These are phyloP conservation scores for Hydriomena furcata DNA, from an alignment of 2,888 invertebrate species.

Conservation along the genomic window DNA sequence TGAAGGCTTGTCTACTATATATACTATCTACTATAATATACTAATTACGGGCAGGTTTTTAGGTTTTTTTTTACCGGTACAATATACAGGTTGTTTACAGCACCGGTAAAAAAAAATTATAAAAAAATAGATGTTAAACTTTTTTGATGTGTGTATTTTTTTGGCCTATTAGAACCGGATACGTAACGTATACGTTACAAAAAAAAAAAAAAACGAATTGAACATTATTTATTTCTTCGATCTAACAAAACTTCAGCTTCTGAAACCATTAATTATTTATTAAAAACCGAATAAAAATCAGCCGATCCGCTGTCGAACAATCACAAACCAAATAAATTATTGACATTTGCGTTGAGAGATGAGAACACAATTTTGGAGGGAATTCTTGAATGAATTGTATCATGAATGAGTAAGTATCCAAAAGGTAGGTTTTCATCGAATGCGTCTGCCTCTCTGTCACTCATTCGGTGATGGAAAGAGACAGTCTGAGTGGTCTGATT, in stretches of 20 bases:
- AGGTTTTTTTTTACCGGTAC: no score
- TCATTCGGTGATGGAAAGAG: background rate
- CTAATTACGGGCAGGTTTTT: no score
- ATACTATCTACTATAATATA: no score
- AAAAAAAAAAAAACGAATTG: no score
- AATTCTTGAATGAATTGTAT: background rate
- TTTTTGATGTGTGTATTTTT: no score
- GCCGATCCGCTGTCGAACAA: background rate
- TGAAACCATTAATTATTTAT: background rate
- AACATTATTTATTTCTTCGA: background rate
- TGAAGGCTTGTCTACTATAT: no score
- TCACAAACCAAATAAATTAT: background rate
- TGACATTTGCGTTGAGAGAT: background rate
- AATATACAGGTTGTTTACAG: no score
- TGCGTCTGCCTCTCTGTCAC: background rate
- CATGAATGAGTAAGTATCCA: slow-evolving; percentile 3
- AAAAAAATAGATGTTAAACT: no score
- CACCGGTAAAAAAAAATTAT: no score
- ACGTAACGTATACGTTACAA: no score
- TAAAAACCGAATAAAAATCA: background rate
- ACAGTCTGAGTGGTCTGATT: slow-evolving; percentile 2
- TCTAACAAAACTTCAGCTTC: slow-evolving; percentile 1
- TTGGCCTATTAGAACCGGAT: no score
- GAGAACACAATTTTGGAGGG: slow-evolving; percentile 13
- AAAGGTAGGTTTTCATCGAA: background rate